Base-by-base conservation (phyloP, 2,797 vertebrate species). In the Sebastes trivittatus region DNA sequence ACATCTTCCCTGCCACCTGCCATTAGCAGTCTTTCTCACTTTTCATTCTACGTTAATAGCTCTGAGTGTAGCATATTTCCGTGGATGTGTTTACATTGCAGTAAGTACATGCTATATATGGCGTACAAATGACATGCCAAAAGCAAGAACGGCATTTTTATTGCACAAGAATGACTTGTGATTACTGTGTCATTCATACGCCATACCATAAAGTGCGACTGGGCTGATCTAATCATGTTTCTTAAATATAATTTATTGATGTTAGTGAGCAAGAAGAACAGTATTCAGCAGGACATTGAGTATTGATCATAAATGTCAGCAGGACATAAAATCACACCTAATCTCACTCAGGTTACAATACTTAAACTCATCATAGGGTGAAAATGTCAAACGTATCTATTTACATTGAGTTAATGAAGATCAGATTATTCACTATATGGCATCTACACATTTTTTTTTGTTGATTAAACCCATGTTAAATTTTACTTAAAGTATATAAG, bases 121-220 rank as follows among this genome's bases (percentile, higher is more conserved):
- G 18, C 46, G 7, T 49, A 49, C 7, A 49, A 49, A 49, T 49
- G 18, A 49, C 18, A 20, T 7, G 46, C 46, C 46, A 8, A 49
- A 49, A 49, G 46, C 18, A 49, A 49, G 46, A 49, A 49, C 42
- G 16, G 0, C 16, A 0, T 18, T 46, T 18, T 46, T 46, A 46
- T 46, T 46, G 42, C 42, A 46, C 42, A 18, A 46, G 6, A 46
- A 46, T 46, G 42, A 46, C 16, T 46, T 46, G 16, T 16, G 16
- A 46, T 18, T 18, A 46, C 14, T 18, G 3, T 46, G 42, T 46
- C 42, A 46, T 46, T 18, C 42, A 46, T 7, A 46, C 1, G 42
- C 42, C 16, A 46, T 18, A 7, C 42, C 42, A 46, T 18, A 7
- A 0, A 46, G 16, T 46, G 16, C 1, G 16, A 46, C 16, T 0